Conservation (phyloP, 2,888 invertebrate genomes). For the Gerris lacustris region DNA sequence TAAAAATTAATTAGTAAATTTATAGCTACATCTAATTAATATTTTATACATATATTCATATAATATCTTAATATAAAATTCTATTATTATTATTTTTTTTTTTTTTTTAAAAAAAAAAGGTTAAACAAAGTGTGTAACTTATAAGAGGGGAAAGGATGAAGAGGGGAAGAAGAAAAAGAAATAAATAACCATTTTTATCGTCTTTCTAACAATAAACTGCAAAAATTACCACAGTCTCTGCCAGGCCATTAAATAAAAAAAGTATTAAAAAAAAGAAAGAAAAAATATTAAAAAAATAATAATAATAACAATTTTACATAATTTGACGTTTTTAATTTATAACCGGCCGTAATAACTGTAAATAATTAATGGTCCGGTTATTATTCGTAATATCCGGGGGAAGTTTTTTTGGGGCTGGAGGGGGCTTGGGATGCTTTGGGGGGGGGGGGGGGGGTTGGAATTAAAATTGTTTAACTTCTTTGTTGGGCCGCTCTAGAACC, state of each 20-base stretch:
- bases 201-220: not conserved
- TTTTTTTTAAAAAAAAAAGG: too few relatives aligned
- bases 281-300: not conserved
- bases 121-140: too few relatives aligned
- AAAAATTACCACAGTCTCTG: not conserved
- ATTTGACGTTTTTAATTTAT: slow-evolving; percentile 11
- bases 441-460: not conserved
- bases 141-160: too few relatives aligned
- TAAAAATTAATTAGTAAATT: too few relatives aligned
- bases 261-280: not conserved
- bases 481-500: not conserved
- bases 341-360: slow-evolving; percentile 3
- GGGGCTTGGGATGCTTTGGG: not conserved
- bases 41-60: too few relatives aligned
- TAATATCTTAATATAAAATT: too few relatives aligned
- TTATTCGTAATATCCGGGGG: not conserved
- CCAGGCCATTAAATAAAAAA: not conserved
- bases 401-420: not conserved
- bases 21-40: too few relatives aligned
- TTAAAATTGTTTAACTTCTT: slow-evolving; percentile 5
- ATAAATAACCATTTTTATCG: slow-evolving; percentile 1
- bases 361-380: slow-evolving; percentile 10
- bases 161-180: not conserved
- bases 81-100: too few relatives aligned
- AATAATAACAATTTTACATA: slow-evolving; percentile 9